These are phyloP conservation scores for Apis cerana DNA, from an alignment of 1,140 invertebrate genomes.

Conservation along the genomic window DNA sequence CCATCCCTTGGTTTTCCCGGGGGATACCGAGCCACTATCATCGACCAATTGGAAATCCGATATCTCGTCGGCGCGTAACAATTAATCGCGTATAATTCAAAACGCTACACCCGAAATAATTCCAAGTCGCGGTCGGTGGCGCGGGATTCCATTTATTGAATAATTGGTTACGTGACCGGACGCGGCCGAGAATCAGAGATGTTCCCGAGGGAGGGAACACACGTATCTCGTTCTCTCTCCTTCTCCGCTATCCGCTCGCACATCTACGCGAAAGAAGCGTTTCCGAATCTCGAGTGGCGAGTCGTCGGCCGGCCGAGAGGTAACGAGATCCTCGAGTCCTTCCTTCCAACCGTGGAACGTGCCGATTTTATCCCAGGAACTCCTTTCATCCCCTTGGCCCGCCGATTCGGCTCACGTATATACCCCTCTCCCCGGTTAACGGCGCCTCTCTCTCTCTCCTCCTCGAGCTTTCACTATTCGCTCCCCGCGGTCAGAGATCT, in stretches of 20 bases:
- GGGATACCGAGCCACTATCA: too few relatives aligned
- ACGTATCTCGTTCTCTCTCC: background rate
- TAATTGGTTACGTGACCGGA: constrained; percentile 53
- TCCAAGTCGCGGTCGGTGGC: background rate
- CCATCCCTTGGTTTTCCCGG: too few relatives aligned
- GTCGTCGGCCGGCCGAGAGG: background rate
- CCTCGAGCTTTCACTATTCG: constrained; percentile 54
- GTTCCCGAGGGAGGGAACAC: constrained; percentile 3
- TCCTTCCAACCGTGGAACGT: constrained; percentile 51
- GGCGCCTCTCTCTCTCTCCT: background rate
- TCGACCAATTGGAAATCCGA: background rate
- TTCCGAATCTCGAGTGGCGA: constrained; percentile 54
- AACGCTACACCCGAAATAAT: constrained; percentile 8
- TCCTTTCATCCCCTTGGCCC: constrained; percentile 61
- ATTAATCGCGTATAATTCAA: constrained; percentile 30
- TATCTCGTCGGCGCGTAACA: background rate
- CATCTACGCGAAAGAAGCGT: constrained; percentile 50
- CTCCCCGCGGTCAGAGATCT: constrained; percentile 36
- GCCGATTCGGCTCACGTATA: constrained; percentile 64
- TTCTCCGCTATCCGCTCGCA: constrained; percentile 42
- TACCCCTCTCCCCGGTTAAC: constrained; percentile 53
- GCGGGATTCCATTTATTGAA: constrained; percentile 44
- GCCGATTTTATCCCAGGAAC: constrained; percentile 65
- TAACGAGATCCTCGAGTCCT: constrained; percentile 30
- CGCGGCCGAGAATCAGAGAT: constrained; percentile 18